Conservation (phyloP, 1,140 invertebrate species). For the Neodiprion virginianus region DNA sequence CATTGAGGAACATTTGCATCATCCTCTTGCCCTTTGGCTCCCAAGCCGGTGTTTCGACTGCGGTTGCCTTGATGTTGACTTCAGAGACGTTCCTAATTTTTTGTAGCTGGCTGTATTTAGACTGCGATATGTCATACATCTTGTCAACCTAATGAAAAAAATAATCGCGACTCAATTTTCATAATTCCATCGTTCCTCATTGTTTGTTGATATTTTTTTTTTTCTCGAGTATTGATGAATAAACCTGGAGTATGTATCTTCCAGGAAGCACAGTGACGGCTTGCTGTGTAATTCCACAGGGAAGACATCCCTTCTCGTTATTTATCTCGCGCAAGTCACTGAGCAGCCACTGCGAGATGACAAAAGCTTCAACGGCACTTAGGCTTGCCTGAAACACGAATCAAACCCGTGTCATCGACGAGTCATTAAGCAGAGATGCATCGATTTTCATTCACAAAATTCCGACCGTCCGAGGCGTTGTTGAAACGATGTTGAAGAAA, state of each 20-base stretch:
- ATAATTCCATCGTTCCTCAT: neutral
- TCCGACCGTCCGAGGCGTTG: neutral
- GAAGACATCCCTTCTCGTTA: constrained; percentile 63
- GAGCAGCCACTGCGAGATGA: constrained; percentile 67
- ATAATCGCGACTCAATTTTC: neutral
- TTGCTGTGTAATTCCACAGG: constrained; percentile 56
- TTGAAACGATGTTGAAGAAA: too few relatives aligned
- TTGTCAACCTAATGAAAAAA: constrained; percentile 54
- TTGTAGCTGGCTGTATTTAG: constrained; percentile 71
- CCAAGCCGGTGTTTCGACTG: constrained; percentile 53
- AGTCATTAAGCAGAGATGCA: neutral
- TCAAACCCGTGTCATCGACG: too few relatives aligned
- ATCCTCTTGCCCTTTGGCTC: constrained; percentile 65
- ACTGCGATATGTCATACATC: constrained; percentile 66
- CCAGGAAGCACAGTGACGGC: constrained; percentile 59
- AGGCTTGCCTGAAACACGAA: constrained; percentile 21
- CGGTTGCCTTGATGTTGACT: constrained; percentile 61
- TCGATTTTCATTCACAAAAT: neutral
- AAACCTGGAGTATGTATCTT: constrained; percentile 68
- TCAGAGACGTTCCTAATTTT: constrained; percentile 66
- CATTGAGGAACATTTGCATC: constrained; percentile 77
- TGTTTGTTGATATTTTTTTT: too few relatives aligned
- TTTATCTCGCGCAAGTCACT: constrained; percentile 67
- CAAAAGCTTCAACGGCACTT: constrained; percentile 45
- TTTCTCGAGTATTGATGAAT: neutral